Evolutionary conservation across 2,113 vertebrate genomes (phyloP), one percentile per base, ranked within the genome.

Genomic region (Syrmaticus mikado): DNA sequence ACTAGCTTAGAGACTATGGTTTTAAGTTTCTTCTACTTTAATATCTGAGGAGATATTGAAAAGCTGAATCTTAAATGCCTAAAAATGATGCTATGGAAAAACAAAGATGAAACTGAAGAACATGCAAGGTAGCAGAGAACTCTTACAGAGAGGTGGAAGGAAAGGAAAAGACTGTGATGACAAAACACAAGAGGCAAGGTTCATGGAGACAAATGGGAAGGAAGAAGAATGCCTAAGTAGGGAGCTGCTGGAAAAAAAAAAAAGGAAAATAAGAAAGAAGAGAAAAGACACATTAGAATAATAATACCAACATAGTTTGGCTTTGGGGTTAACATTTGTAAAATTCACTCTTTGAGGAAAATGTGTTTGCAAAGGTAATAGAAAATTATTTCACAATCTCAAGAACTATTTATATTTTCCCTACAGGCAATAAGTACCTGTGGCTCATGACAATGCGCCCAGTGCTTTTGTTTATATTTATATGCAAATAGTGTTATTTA

Each of bases 261-360:
- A 3, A 5, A 36, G 28, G 5, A 50, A 4, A 74, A 2, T 27
- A 41, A 58, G 67, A 52, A 5, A 48, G 62, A 86, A 38, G 25
- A 89, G 14, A 90, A 71, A 94, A 94, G 11, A 4, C 38, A 74
- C 3, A 89, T 66, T 89, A 87, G 27, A 92, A 82, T 92, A 77
- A 82, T 66, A 89, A 87, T 60, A 22, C 22, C 40, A 87, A 48
- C 43, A 71, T 43, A 45, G 27, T 70, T 58, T 91, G 45, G 81
- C 91, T 94, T 78, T 95, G 74, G 43, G 82, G 58, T 94, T 94
- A 76, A 82, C 74, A 93, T 92, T 76, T 91, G 92, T 87, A 91
- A 92, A 96, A 92, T 45, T 89, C 71, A 20, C 48, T 65, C 82
- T 90, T 82, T 62, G 84, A 81, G 50, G 32, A 95, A 85, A 92